A percentile compares a stretch with the other conserved stretches of the same genome.
These are phyloP conservation scores for Apamea monoglypha DNA, from an alignment of 2,888 invertebrate species.

Conservation along the genomic window DNA sequence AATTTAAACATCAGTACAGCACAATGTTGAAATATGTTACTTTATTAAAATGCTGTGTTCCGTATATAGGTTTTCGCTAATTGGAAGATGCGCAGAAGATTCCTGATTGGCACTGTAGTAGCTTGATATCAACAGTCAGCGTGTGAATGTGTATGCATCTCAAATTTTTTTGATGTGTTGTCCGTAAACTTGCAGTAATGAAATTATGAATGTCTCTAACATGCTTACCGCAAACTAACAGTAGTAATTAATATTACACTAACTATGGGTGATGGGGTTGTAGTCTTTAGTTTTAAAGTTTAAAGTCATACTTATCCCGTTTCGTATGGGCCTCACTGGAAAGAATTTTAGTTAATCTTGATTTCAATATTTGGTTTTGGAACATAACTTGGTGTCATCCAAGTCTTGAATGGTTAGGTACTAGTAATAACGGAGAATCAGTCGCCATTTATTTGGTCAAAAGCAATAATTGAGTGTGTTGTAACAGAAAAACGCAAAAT, in stretches of 20 bases:
- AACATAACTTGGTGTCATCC: background rate
- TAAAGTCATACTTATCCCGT: background rate
- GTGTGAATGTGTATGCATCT: background rate
- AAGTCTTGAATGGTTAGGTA: background rate
- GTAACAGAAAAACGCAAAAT: conserved; percentile 41
- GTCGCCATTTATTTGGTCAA: background rate
- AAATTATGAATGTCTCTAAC: conserved; percentile 33
- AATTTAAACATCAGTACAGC: background rate
- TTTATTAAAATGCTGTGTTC: background rate
- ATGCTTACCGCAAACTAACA: conserved; percentile 49
- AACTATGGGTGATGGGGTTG: conserved; percentile 15
- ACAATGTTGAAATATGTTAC: background rate
- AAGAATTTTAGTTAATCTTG: background rate
- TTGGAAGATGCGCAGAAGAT: background rate
- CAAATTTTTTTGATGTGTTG: background rate
- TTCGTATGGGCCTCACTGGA: background rate
- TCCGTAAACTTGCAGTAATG: conserved; percentile 32
- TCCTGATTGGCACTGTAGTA: background rate
- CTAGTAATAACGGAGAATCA: background rate
- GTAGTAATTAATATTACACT: conserved; percentile 17
- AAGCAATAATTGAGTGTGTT: conserved; percentile 40
- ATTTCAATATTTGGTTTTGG: background rate
- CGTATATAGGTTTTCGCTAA: background rate
- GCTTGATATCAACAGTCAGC: background rate
- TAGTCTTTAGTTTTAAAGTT: background rate